Base-by-base conservation (phyloP, 1,140 invertebrate genomes). In the Asbolus verrucosus region DNA sequence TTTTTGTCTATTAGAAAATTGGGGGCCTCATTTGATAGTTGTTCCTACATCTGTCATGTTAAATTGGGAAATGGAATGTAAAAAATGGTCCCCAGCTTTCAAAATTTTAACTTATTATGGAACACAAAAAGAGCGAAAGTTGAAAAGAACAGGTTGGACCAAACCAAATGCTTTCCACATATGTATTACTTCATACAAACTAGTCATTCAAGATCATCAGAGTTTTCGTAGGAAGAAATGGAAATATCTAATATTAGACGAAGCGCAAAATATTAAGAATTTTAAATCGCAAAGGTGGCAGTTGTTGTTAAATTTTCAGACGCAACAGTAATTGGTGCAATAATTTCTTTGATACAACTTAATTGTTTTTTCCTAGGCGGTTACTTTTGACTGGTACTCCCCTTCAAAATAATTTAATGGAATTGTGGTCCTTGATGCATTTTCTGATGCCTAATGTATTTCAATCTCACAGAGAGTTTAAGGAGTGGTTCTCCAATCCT, bases 61-160 rank as follows among this genome's bases (percentile, higher is more conserved):
- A 27, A 99, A 99, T 85, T 99, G 98, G 98, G 98, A 99, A 85
- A 98, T 99, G 94, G 98, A 99, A 83, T 96, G 98, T 76, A 99
- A 99, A 83, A 99, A 99, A 82, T 99, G 98, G 98, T 99, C 97
- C 84, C 98, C 98, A 0, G 95, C 94, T 43, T 98, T 99, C 77
- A 99, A 99, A 88, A 97, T 99, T 77, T 85, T 99, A 70, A 99
- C 97, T 0, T 99, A 99, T 80, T 99, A 98, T 82, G 98, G 98
- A 21, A 92, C 91, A 16, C 94, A 95, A 67, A 99, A 99, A 81
- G 98, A 99, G 82, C 86, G 98, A 60, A 96, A 96, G 82, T 83
- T 92, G 63, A 99, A 99, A 81, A 86, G 98, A 80, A 91, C 91
- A 74, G 93, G 98, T 39, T 99, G 98, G 98, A 99, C 97, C 0